Conservation (phyloP, 2,888 invertebrate genomes). For the Agrotis ipsilon region DNA sequence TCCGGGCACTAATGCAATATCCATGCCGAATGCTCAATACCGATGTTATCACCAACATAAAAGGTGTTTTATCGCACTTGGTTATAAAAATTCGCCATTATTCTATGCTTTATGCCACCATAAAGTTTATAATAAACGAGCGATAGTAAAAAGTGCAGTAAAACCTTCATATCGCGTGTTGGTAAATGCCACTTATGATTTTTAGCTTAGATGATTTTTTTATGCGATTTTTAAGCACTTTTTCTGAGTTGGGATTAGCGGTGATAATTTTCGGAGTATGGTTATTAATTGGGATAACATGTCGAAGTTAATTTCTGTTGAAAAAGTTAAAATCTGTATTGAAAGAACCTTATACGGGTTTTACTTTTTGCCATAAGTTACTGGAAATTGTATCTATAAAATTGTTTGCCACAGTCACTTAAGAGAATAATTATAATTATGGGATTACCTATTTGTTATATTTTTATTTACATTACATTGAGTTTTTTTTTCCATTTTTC, state of each 20-base stretch:
- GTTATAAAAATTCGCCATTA: constrained; percentile 88
- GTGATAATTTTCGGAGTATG: constrained; percentile 4
- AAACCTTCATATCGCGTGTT: constrained; percentile 81
- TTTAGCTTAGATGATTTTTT: constrained; percentile 64
- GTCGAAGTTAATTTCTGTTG: background rate
- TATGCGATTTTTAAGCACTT: constrained; percentile 54
- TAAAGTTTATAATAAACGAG: constrained; percentile 90
- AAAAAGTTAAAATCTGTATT: background rate
- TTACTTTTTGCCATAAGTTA: background rate
- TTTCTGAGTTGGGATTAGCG: constrained; percentile 16
- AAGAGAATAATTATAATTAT: background rate
- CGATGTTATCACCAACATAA: constrained; percentile 84
- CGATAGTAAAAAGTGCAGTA: constrained; percentile 83
- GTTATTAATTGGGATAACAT: constrained; percentile 11
- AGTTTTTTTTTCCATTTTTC: too few species aligned
- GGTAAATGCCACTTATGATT: constrained; percentile 71
- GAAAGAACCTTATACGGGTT: background rate
- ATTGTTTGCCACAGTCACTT: background rate
- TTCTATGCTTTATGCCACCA: constrained; percentile 86
- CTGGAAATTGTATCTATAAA: too few species aligned
- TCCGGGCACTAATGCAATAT: constrained; percentile 67
- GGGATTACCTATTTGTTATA: too few species aligned
- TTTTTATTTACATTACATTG: background rate
- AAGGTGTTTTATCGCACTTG: constrained; percentile 88
- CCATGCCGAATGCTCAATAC: constrained; percentile 73